A percentile compares a stretch with the other conserved stretches of the same genome.
Evolutionary conservation across 2,888 invertebrate species (phyloP).

Genomic region (Amphipyra berbera): DNA sequence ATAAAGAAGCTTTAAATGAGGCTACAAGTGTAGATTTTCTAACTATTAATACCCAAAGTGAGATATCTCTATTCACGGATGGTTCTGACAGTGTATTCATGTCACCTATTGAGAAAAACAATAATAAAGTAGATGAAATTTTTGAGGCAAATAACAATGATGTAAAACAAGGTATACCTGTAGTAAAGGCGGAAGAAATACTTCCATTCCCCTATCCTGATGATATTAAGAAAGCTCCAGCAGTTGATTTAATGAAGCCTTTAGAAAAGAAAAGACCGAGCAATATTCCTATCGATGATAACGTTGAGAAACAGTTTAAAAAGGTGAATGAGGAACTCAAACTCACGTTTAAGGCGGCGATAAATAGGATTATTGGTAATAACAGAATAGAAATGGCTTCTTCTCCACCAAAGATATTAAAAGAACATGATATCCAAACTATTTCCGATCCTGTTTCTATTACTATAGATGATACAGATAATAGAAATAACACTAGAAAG

Average conservation of each 20-base stretch:
- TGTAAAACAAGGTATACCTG: slow-evolving; percentile 60
- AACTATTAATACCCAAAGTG: slow-evolving; percentile 68
- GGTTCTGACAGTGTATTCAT: slow-evolving; percentile 80
- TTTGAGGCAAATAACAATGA: slow-evolving; percentile 50
- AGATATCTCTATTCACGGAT: slow-evolving; percentile 76
- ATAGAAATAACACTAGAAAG: slow-evolving; percentile 13
- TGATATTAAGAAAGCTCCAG: slow-evolving; percentile 62
- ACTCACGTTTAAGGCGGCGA: slow-evolving; percentile 79
- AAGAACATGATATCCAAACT: slow-evolving; percentile 30
- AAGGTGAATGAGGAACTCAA: slow-evolving; percentile 81
- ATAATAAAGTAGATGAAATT: slow-evolving; percentile 56
- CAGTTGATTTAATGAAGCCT: slow-evolving; percentile 57
- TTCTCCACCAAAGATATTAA: slow-evolving; percentile 46
- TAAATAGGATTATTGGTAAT: slow-evolving; percentile 76
- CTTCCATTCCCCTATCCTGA: slow-evolving; percentile 77
- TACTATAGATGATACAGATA: slow-evolving; percentile 33
- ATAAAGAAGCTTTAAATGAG: slow-evolving; percentile 77
- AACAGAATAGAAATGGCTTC: slow-evolving; percentile 61
- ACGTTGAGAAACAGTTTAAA: slow-evolving; percentile 76
- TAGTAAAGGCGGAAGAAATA: slow-evolving; percentile 77
- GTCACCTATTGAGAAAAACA: slow-evolving; percentile 71
- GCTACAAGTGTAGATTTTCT: slow-evolving; percentile 83
- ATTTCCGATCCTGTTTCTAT: slow-evolving; percentile 15
- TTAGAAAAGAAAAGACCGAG: slow-evolving; percentile 24
- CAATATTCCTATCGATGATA: slow-evolving; percentile 57